These are phyloP conservation scores for Syrista parreyssii DNA, from an alignment of 2,888 invertebrate genomes.

Conservation along the genomic window DNA sequence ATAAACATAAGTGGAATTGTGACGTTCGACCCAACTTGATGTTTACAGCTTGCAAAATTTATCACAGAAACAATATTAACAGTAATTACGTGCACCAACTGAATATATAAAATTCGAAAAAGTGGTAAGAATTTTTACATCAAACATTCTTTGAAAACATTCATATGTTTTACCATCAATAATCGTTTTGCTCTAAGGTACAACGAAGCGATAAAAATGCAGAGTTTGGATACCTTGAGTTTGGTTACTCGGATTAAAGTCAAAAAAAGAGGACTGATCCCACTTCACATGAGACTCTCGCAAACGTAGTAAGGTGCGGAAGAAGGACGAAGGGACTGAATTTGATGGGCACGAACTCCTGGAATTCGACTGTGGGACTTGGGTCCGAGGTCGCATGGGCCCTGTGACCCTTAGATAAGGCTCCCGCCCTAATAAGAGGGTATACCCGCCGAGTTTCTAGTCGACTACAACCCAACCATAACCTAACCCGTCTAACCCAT, in stretches of 20 bases:
- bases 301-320: neutral
- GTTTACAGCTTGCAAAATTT: too few relatives aligned
- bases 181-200: neutral
- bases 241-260: neutral
- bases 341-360: constrained; percentile 46
- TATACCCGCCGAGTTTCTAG: constrained; percentile 37
- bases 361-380: constrained; percentile 55
- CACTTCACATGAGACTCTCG: neutral
- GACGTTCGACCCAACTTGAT: neutral
- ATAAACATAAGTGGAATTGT: neutral
- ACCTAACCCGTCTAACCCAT: constrained; percentile 34
- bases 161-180: neutral
- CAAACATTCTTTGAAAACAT: neutral
- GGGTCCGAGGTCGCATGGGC: constrained; percentile 56
- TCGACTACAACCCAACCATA: neutral
- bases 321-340: neutral
- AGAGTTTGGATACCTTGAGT: neutral
- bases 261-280: neutral
- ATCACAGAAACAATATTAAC: too few relatives aligned
- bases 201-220: neutral
- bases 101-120: too few relatives aligned
- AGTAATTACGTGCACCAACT: too few relatives aligned
- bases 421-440: constrained; percentile 66
- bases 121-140: too few relatives aligned
- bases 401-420: constrained; percentile 65